Percentiles rank a stretch among this genome's conserved stretches.
These are phyloP conservation scores for Platalea minor DNA, from an alignment of 2,797 vertebrate species.

Conservation along the genomic window DNA sequence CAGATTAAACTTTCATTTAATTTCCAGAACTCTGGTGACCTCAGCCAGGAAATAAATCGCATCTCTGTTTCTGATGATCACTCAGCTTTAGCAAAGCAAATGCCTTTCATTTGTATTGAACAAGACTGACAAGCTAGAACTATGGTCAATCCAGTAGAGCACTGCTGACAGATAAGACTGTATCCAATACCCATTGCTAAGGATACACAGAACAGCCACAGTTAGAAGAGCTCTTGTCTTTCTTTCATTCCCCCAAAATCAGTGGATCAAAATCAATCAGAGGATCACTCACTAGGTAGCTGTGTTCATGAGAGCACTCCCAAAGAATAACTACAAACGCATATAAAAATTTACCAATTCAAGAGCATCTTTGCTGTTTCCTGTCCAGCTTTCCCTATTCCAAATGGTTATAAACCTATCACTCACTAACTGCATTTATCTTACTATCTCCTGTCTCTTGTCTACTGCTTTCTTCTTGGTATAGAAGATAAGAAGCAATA, in stretches of 20 bases:
- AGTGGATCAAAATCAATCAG: background rate
- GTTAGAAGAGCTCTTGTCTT: background rate
- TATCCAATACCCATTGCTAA: background rate
- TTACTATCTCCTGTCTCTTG: background rate
- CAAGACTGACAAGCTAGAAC: background rate
- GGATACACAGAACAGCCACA: background rate
- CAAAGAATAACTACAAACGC: background rate
- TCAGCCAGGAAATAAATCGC: background rate
- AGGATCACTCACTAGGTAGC: background rate
- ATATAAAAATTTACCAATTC: background rate
- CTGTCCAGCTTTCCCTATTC: background rate
- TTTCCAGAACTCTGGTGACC: background rate
- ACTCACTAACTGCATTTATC: background rate
- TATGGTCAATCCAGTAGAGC: rapidly evolving
- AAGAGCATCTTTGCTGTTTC: background rate
- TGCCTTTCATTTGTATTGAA: background rate
- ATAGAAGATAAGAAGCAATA: background rate
- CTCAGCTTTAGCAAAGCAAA: background rate
- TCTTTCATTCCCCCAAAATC: background rate
- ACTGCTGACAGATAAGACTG: background rate
- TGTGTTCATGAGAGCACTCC: background rate
- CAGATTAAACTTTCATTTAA: background rate
- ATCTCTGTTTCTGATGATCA: background rate
- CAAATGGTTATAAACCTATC: background rate
- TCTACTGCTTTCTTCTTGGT: background rate